These are phyloP conservation scores for Phaethornis superciliosus DNA, from an alignment of 2,113 vertebrate genomes.

Conservation along the genomic window DNA sequence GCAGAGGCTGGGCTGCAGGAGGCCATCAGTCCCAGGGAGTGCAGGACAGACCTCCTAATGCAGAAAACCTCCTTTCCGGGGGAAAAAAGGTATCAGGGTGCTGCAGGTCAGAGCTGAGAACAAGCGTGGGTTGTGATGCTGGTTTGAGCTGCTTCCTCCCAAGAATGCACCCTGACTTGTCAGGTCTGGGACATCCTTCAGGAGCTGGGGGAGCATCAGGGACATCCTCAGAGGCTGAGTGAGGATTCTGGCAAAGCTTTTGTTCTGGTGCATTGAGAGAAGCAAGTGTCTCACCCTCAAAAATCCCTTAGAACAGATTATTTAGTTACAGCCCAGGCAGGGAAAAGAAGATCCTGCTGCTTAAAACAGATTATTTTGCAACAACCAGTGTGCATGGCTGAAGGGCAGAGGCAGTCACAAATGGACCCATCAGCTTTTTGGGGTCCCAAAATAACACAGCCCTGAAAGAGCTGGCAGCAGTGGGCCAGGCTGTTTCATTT, in stretches of 20 bases:
- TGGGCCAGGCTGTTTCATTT: neutral
- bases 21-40: neutral
- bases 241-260: neutral
- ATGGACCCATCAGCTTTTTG: neutral
- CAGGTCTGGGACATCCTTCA: neutral
- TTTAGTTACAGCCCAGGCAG: neutral
- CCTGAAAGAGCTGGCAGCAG: neutral
- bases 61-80: neutral
- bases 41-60: neutral
- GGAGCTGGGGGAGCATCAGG: neutral
- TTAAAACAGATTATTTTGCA: neutral
- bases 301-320: neutral
- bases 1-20: fast-evolving
- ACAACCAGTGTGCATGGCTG: neutral
- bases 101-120: neutral
- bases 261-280: neutral
- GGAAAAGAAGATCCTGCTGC: neutral
- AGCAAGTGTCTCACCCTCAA: neutral
- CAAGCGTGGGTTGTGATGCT: neutral
- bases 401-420: neutral
- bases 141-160: neutral
- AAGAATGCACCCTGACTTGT: neutral
- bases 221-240: neutral
- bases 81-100: neutral
- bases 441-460: neutral